Percentiles rank a stretch among this genome's conserved stretches.
These are phyloP conservation scores for Torymus aiolomorphi DNA, from an alignment of 2,888 invertebrate genomes.

Conservation along the genomic window DNA sequence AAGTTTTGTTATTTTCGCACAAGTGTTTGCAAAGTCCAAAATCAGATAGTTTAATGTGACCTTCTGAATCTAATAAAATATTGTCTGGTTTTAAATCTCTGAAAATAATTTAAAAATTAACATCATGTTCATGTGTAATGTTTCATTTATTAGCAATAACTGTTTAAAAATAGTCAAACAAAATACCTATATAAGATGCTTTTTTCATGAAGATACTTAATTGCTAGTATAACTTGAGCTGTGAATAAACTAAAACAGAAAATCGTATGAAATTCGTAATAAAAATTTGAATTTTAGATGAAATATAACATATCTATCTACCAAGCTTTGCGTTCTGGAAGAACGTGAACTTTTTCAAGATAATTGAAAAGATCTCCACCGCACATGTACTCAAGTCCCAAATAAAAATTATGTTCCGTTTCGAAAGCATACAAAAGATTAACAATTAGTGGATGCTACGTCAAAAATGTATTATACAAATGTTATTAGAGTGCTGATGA, in stretches of 20 bases:
- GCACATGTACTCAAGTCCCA: constrained; percentile 85
- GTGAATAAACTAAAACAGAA: too few relatives aligned
- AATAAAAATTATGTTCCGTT: constrained; percentile 85
- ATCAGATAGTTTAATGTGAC: constrained; percentile 82
- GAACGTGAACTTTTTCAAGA: constrained; percentile 85
- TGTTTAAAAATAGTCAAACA: too few relatives aligned
- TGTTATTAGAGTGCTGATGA: too few relatives aligned
- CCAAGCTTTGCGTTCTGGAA: constrained; percentile 84
- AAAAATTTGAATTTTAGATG: constrained; percentile 46
- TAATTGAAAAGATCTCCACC: constrained; percentile 87
- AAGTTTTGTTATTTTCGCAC: constrained; percentile 86
- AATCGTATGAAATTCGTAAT: constrained; percentile 80
- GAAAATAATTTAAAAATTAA: constrained; percentile 2
- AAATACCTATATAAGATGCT: constrained; percentile 82
- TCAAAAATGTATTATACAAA: constrained; percentile 47
- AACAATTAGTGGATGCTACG: constrained; percentile 85
- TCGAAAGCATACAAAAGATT: constrained; percentile 87
- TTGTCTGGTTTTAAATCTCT: constrained; percentile 99
- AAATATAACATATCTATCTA: constrained; percentile 66
- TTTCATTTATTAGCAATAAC: too few relatives aligned
- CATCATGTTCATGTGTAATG: too few relatives aligned
- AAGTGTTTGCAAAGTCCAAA: constrained; percentile 74
- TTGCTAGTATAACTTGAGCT: constrained; percentile 84
- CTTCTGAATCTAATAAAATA: constrained; percentile 94
- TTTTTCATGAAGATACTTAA: constrained; percentile 83